Base-by-base conservation (phyloP, 2,888 invertebrate genomes). In the Thecocarcelia acutangulata region DNA sequence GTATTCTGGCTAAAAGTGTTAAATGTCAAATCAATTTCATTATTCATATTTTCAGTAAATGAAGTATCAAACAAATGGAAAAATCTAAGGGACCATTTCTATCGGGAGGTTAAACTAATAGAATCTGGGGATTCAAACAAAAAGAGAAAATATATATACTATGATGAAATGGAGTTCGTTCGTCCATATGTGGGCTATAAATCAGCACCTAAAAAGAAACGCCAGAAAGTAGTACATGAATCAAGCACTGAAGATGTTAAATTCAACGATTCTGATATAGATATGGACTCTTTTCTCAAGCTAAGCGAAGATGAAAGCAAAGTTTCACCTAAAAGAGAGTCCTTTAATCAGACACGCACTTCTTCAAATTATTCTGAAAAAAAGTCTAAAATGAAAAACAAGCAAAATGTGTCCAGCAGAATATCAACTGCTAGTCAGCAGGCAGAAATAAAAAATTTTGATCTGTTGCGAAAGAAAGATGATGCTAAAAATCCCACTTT, bases 151-250 rank as follows among this genome's bases (percentile, higher is more conserved):
- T 80, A 80, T 52, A 52, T 75, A 11, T 75, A 74, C n/a, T 80
- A 46, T 24, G 64, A 80, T 59, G 80, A 80, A n/a, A 75, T 80
- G 80, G 70, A 75, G 33, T 80, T 80, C 15, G 69, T 80, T 48
- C 58, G 63, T 3, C 74, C 80, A 3, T 80, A 58, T 40, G 64
- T 80, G 6, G 79, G 79, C 8, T 63, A 48, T 33, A 80, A 69
- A 44, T 1, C 19, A 1, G 28, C 63, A 2, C 50, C 69, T 3
- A 2, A 11, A 6, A 54, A 17, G 0, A 79, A 73, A 56, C 33
- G 63, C 0, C 11, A 6, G 9, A 40, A 40, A 0, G 42, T 19
- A 17, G 17, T 24, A 1, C 1, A 8, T 4, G 19, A 42, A 0
- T 24, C 54, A 8, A 33, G 5, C n/a, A 42, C 13, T 9, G 13